Conservation (phyloP, 2,797 vertebrate species). For the Eupleurogrammus muticus region DNA sequence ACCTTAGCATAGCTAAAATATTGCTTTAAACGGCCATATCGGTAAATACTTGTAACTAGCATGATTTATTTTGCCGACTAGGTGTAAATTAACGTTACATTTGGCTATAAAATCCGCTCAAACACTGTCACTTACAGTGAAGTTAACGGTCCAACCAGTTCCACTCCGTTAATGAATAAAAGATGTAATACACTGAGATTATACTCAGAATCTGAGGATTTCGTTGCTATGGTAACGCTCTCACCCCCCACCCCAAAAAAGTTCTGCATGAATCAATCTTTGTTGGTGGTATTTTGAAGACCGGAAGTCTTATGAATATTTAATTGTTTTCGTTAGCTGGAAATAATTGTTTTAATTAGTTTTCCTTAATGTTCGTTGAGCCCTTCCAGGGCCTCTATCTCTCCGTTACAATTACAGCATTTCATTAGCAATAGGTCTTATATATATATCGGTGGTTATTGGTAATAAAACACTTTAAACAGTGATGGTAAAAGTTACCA, state of each 20-base stretch:
- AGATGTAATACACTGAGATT: too few species aligned
- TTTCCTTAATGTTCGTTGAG: too few species aligned
- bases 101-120: background rate
- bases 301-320: too few species aligned
- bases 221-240: slow-evolving; percentile 48
- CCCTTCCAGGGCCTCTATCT: too few species aligned
- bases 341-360: too few species aligned
- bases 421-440: accelerated
- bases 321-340: too few species aligned
- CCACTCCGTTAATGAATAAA: background rate
- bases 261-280: background rate
- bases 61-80: background rate
- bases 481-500: too few species aligned
- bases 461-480: too few species aligned
- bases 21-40: too few species aligned
- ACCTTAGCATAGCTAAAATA: too few species aligned
- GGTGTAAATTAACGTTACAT: background rate
- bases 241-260: slow-evolving; percentile 41
- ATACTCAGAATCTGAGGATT: background rate
- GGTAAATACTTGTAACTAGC: background rate
- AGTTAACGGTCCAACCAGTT: background rate
- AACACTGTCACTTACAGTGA: background rate
- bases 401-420: background rate
- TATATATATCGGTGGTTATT: too few species aligned
- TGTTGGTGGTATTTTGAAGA: too few species aligned